Evolutionary conservation across 1,140 invertebrate genomes (phyloP).

Genomic region (Meteorus sp.): DNA sequence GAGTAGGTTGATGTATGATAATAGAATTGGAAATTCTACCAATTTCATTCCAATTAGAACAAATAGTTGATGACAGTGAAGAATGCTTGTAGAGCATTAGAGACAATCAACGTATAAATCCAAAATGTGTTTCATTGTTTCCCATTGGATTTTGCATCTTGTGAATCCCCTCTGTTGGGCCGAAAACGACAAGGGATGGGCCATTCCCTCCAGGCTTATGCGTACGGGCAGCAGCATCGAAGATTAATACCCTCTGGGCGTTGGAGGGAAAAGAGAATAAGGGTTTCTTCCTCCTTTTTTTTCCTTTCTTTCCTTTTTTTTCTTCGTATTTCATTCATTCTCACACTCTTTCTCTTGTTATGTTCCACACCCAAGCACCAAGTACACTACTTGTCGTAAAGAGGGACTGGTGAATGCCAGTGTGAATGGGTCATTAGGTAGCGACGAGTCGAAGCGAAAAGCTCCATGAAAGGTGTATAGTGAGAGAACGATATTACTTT

Average conservation of each 20-base stretch:
- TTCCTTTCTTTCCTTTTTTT: too few relatives aligned
- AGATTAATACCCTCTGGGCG: conserved; percentile 22
- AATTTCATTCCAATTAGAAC: too few relatives aligned
- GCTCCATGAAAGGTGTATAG: conserved; percentile 5
- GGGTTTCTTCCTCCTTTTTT: too few relatives aligned
- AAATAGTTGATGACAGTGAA: too few relatives aligned
- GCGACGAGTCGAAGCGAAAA: conserved; percentile 21
- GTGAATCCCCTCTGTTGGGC: conserved; percentile 9
- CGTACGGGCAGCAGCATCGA: conserved; percentile 13
- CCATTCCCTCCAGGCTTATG: conserved; percentile 15
- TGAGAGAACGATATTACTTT: conserved; percentile 11
- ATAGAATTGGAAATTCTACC: too few relatives aligned
- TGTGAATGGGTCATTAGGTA: conserved; percentile 28
- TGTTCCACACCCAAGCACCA: not conserved
- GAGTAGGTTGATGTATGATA: not conserved
- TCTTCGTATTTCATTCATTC: too few relatives aligned
- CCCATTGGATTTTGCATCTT: not conserved
- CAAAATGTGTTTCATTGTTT: not conserved
- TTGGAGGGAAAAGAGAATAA: too few relatives aligned
- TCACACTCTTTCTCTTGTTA: too few relatives aligned
- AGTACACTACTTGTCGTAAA: not conserved
- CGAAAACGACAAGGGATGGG: conserved; percentile 5
- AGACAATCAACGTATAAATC: not conserved
- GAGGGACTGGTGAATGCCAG: conserved; percentile 19
- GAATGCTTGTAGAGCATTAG: not conserved